Percentiles rank a stretch among this genome's conserved stretches.
These are phyloP conservation scores for Homarus americanus DNA, from an alignment of 1,140 invertebrate genomes.

Conservation along the genomic window DNA sequence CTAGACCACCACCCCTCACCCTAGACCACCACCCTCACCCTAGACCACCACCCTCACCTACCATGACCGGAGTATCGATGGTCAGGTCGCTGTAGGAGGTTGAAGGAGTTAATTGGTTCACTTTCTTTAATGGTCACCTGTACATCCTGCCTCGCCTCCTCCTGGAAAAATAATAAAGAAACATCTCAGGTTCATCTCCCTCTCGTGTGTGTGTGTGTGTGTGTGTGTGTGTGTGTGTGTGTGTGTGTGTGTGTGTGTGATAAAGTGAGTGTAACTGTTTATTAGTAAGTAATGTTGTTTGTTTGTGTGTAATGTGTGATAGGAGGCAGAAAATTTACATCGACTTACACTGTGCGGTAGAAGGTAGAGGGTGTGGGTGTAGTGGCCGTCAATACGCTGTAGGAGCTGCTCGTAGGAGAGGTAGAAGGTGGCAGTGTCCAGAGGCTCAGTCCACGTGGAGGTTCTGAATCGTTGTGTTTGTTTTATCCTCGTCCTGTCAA, in stretches of 20 bases:
- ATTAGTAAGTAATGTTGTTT: too few species aligned
- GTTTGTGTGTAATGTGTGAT: too few species aligned
- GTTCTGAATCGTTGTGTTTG: conserved; percentile 39
- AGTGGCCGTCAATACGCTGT: conserved; percentile 42
- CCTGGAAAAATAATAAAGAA: too few species aligned
- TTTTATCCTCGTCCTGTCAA: not conserved
- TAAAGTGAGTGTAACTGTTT: too few species aligned
- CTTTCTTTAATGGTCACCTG: not conserved
- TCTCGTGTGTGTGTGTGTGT: too few species aligned
- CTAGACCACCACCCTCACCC: not conserved
- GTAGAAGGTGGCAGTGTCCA: conserved; percentile 53
- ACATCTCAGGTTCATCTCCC: too few species aligned
- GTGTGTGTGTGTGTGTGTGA: too few species aligned
- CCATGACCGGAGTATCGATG: not conserved
- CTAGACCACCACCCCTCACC: too few species aligned
- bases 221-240: too few species aligned
- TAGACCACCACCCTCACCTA: not conserved
- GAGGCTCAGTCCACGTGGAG: not conserved
- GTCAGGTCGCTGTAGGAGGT: not conserved
- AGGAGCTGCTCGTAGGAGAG: conserved; percentile 72
- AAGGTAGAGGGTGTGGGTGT: conserved; percentile 59
- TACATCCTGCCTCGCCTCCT: not conserved
- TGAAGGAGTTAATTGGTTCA: conserved; percentile 1
- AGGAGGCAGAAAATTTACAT: not conserved
- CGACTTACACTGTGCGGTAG: conserved; percentile 30